Evolutionary conservation across 2,797 vertebrate species (phyloP), one percentile per base, ranked within the genome.

Genomic region (Premnoplex brunnescens): DNA sequence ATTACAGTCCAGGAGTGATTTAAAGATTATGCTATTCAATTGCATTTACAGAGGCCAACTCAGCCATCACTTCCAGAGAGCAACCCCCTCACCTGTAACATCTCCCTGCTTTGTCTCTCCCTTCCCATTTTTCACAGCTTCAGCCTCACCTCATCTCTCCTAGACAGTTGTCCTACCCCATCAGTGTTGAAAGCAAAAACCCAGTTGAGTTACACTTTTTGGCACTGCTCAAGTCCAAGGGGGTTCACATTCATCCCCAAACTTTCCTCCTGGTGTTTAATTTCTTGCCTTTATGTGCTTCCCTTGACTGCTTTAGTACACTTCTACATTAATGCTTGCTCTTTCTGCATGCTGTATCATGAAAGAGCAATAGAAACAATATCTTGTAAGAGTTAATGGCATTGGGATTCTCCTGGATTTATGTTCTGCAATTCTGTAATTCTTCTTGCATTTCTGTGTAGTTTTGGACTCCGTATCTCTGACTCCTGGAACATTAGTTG

Each of bases 91-190:
- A 44, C 12, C 23, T 58, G 5, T 19, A 51, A n/a, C 5, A 36
- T 30, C 16, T 44, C 8, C 10, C 3, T 4, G 0, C 1, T 59
- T 48, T 58, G 23, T 8, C 2, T 58, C 11, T 82, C 52, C 20
- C 19, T 73, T 64, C 3, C 7, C 5, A 4, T 36, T 67, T 10
- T 11, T 62, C 24, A 15, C 9, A 22, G 7, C 10, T 93, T 64
- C 78, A 63, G 14, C 22, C 23, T 74, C 43, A 79, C 5, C 5
- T 71, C 7, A 2, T 56, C 44, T 64, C 18, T 88, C 21, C 68
- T 58, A 12, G 37, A 37, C 6, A 26, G 6, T 32, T 85, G 37
- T 58, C 18, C 16, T 60, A 16, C 22, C 3, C 5, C 5, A 9
- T 27, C 12, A 24, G 3, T 37, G 10, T 24, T 17, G 67, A 54